Base-by-base conservation (phyloP, 2,888 invertebrate species). In the Meiosimyza platycephala region DNA sequence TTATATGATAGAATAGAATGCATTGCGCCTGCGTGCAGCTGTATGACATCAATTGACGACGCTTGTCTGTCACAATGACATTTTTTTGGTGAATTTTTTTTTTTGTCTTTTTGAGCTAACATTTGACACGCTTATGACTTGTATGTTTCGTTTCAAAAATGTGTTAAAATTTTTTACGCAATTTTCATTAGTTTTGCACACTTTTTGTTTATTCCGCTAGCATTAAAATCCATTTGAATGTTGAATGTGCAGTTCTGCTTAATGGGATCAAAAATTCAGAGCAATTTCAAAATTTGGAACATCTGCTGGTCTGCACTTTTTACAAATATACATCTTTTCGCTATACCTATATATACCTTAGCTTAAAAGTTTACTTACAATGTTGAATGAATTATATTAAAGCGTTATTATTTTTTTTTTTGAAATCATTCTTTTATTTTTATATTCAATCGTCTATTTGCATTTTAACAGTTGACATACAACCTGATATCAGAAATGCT, bases 21-120 rank as follows among this genome's bases (percentile, higher is more conserved):
- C 57, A 16, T 54, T 67, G 33, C 67, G 54, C 67, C 3, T 55
- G 55, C 40, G 40, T 40, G 64, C 40, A 47, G 67, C 54, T 52
- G 55, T 47, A 40, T 47, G 16, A 16, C 67, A 40, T 12, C 67
- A 55, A 67, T 67, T 67, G 22, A 16, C 47, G 55, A 67, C 47
- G 67, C 67, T 40, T 67, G 67, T 47, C 67, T 40, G 18, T 67
- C 55, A 65, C 6, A 47, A 5, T 9, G 40, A 40, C 9, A 6
- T 40, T 40, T 40, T 40, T 40, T 7, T 5, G 40, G 9, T 40
- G 4, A n/a, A n/a, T 40, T 7, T 9, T n/a, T n/a, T n/a, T 15
- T 6, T 63, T 13, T 18, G 7, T 9, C 47, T 63, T 12, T 15
- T 15, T 63, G 48, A 6, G n/a, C 50, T 63, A 12, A 18, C 18